phyloP scores from a whole-genome alignment of 2,113 vertebrate species.

The Lathamus discolor region DNA sequence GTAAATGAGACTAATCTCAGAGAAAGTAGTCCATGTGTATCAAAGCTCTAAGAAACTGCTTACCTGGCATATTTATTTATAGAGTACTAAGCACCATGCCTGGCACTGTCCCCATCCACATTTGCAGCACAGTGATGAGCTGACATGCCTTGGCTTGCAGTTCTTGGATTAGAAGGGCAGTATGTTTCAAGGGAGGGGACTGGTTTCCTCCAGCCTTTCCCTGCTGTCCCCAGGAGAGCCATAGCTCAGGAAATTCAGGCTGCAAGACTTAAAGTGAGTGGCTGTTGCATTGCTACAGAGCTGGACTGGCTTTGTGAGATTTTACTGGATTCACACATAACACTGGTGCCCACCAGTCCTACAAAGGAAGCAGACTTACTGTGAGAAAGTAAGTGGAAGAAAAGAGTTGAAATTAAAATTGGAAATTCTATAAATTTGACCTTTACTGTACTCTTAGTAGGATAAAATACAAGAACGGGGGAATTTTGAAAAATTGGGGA shows the following conservation, averaged over 20 bases:
- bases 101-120: neutral
- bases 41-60: neutral
- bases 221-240: neutral
- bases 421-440: neutral
- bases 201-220: neutral
- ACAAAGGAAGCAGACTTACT: neutral
- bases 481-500: neutral
- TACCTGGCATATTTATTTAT: slow-evolving; percentile 19
- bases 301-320: neutral
- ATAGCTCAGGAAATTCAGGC: neutral
- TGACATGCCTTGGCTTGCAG: neutral
- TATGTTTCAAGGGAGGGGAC: neutral
- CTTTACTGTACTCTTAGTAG: neutral
- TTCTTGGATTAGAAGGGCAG: neutral
- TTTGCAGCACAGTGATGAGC: neutral
- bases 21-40: neutral
- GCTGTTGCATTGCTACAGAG: neutral
- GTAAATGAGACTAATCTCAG: neutral
- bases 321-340: neutral
- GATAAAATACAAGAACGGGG: neutral
- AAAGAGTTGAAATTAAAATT: neutral
- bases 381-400: neutral
- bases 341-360: neutral
- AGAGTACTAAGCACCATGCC: neutral
- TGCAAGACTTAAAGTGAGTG: neutral